Conservation (phyloP, 2,113 vertebrate species). For the Phrynosoma blainvillii region DNA sequence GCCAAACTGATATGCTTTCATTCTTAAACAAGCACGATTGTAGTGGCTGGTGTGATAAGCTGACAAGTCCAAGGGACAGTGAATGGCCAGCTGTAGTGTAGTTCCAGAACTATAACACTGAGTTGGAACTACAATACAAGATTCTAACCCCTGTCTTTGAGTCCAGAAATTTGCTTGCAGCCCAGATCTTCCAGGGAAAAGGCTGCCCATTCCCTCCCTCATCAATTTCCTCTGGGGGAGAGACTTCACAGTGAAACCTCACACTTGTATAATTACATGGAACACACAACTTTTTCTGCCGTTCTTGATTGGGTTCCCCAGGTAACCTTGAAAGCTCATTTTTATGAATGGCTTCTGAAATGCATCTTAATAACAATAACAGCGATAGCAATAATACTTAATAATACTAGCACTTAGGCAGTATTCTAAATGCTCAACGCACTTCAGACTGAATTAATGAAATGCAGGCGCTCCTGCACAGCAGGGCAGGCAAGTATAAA, state of each 20-base stretch:
- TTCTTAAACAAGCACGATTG: no score
- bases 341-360: slow-evolving; percentile 20
- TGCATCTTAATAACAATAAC: background rate
- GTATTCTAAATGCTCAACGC: background rate
- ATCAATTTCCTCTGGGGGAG: no score
- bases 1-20: no score
- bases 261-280: no score
- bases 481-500: background rate
- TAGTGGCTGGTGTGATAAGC: no score
- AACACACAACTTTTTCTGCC: background rate
- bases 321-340: slow-evolving; percentile 10
- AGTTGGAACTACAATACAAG: no score
- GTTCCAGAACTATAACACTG: no score
- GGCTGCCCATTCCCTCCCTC: background rate
- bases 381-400: slow-evolving; percentile 16
- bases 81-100: no score
- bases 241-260: background rate
- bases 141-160: no score
- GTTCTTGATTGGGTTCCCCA: background rate
- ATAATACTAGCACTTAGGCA: background rate
- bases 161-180: no score
- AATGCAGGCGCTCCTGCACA: slow-evolving; percentile 5
- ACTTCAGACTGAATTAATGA: background rate
- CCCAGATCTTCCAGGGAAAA: background rate
- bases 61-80: no score